phyloP scores from a whole-genome alignment of 1,140 invertebrate species.

The Conopomorpha cramerella region DNA sequence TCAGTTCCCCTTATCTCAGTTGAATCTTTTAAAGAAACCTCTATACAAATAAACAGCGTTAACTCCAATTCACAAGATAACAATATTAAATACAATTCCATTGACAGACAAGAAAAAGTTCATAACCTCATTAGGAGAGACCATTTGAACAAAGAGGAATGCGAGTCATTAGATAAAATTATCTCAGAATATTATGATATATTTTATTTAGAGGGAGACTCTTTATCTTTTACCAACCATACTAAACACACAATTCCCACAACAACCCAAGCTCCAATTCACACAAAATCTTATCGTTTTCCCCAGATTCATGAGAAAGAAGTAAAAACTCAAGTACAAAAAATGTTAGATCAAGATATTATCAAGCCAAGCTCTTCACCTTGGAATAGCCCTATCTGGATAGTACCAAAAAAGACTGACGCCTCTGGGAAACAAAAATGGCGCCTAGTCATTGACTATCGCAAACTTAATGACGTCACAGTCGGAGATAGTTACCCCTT shows the following conservation, averaged over 20 bases:
- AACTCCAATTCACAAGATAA: too few species aligned
- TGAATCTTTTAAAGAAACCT: too few species aligned
- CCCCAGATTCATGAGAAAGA: slow-evolving; percentile 8
- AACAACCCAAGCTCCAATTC: neutral
- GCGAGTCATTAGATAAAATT: too few species aligned
- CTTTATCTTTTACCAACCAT: neutral
- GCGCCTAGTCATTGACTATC: too few species aligned
- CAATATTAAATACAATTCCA: too few species aligned
- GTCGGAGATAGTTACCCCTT: too few species aligned
- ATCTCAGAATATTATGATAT: neutral
- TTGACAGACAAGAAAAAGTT: too few species aligned
- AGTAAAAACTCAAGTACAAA: slow-evolving; percentile 9
- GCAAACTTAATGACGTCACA: too few species aligned
- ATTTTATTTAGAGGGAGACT: neutral
- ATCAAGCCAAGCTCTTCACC: slow-evolving; percentile 8
- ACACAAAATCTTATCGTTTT: neutral
- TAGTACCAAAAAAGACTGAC: too few species aligned
- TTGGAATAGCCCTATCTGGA: slow-evolving; percentile 9
- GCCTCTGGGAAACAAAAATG: slow-evolving; percentile 8
- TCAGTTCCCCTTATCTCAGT: too few species aligned
- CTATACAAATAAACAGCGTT: too few species aligned
- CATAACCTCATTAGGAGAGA: too few species aligned
- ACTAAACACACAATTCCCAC: neutral
- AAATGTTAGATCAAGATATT: slow-evolving; percentile 8
- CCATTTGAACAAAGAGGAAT: neutral